Evolutionary conservation across 2,113 vertebrate species (phyloP), one percentile per base, ranked within the genome.

Genomic region (Scomber colias): DNA sequence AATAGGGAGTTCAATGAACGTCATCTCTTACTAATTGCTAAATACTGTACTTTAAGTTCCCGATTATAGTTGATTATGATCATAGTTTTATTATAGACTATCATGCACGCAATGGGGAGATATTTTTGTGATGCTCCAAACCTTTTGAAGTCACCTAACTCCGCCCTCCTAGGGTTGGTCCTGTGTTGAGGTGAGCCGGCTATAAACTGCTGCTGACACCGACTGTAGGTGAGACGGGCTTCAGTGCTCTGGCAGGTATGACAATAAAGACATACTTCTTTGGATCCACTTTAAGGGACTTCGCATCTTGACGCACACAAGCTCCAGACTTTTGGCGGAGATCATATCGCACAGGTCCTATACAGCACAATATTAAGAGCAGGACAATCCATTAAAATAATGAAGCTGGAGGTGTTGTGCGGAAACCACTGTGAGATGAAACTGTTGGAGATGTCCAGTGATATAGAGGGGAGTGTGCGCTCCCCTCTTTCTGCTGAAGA

Each of bases 341-440:
- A 57, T 12, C 15, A n/a, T 3, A 19, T 57, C 45, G 72, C 55
- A 75, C 51, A 11, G 48, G 15, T 60, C 8, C 24, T 35, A 11
- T 30, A 10, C 17, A 13, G 9, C 19, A 30, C 17, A 27, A 27
- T 27, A 27, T 21, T 24, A 4, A 14, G 21, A 2, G 31, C 17
- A 45, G 4, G 24, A 61, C 0, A 24, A 40, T 11, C 5, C 35
- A 21, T 57, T n/a, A 5, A 21, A 9, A 89, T 8, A 82, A 98
- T 98, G 97, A 97, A 97, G 92, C 65, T 97, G 71, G 96, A 97
- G 86, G 95, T 96, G 72, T 92, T 97, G 77, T 79, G 95, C 87
- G 82, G 95, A 72, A 84, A 79, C 84, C 94, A 93, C 64, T 91
- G 74, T 78, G 89, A 91, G 53, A 88, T 92, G 69, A 97, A 96